These are phyloP conservation scores for Microplitis manilae DNA, from an alignment of 2,888 invertebrate species.

Conservation along the genomic window DNA sequence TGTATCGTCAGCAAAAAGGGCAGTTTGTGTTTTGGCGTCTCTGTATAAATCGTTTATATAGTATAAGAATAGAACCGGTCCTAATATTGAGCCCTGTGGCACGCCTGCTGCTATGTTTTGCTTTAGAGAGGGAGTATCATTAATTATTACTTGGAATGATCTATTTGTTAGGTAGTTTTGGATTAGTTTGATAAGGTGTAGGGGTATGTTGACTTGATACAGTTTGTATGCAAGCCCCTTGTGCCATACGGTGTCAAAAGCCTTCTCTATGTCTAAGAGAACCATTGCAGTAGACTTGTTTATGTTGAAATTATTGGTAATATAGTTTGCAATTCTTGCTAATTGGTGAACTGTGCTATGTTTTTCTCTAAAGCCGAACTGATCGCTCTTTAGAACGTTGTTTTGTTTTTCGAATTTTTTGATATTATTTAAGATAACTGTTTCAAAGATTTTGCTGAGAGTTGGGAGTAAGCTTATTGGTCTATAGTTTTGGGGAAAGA, in stretches of 20 bases:
- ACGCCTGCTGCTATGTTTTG: slow-evolving; percentile 9
- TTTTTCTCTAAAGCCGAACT: slow-evolving; percentile 15
- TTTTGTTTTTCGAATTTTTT: too few species aligned
- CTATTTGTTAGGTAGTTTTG: slow-evolving; percentile 1
- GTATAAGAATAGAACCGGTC: slow-evolving; percentile 36
- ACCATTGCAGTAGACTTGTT: slow-evolving; percentile 18
- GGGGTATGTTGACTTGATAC: neutral
- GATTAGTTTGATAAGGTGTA: slow-evolving; percentile 1
- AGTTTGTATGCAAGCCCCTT: slow-evolving; percentile 2
- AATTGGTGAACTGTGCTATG: slow-evolving; percentile 17
- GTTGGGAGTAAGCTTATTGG: too few species aligned
- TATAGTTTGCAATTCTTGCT: neutral
- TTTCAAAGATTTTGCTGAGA: too few species aligned
- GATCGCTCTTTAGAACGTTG: neutral
- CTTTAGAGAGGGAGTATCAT: neutral
- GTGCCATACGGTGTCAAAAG: neutral
- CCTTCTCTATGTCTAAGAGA: neutral
- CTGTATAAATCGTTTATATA: slow-evolving; percentile 43
- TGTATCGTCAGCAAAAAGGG: slow-evolving; percentile 47
- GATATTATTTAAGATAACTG: too few species aligned
- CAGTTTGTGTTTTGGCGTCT: slow-evolving; percentile 34
- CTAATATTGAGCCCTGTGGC: slow-evolving; percentile 27
- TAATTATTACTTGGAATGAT: neutral
- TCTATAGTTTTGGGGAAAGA: too few species aligned
- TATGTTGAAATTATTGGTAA: slow-evolving; percentile 16